Evolutionary conservation across 2,888 invertebrate species (phyloP).

Genomic region (Alcis repandata): DNA sequence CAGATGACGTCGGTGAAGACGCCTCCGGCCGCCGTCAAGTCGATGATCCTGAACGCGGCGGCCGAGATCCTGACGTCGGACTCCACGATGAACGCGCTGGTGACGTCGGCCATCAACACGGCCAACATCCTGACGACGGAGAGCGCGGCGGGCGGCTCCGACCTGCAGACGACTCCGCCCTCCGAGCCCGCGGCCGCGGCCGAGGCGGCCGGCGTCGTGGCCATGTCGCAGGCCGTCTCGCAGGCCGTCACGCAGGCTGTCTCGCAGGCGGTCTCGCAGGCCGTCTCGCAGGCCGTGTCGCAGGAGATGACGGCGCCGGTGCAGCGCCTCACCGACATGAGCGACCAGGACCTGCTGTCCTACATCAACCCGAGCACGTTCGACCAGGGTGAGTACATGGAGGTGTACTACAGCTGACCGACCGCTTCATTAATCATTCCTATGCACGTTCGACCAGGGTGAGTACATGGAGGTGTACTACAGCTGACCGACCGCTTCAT

Average conservation of each 20-base stretch:
- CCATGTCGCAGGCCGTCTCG: constrained; percentile 84
- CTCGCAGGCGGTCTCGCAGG: constrained; percentile 80
- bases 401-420: constrained; percentile 59
- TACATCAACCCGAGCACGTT: constrained; percentile 96
- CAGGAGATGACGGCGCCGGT: constrained; percentile 88
- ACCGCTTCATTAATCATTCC: constrained; percentile 58
- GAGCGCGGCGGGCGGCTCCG: constrained; percentile 59
- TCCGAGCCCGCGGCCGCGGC: constrained; percentile 71
- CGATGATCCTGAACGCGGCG: constrained; percentile 91
- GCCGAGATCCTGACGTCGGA: constrained; percentile 90
- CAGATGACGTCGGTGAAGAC: constrained; percentile 80
- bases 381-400: constrained; percentile 90
- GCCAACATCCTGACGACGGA: constrained; percentile 79
- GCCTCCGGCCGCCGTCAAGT: constrained; percentile 89
- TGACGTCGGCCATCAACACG: constrained; percentile 85
- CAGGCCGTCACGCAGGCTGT: constrained; percentile 83
- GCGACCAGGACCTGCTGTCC: constrained; percentile 94
- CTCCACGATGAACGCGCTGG: constrained; percentile 86
- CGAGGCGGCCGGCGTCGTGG: constrained; percentile 74
- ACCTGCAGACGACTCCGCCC: constrained; percentile 60
- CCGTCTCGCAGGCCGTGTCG: constrained; percentile 80
- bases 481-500: constrained; percentile 49
- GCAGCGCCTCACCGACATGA: constrained; percentile 93
- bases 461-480: constrained; percentile 77
- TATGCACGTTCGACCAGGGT: constrained; percentile 95